Evolutionary conservation across 1,140 invertebrate genomes (phyloP).

Genomic region (Papilio polytes): DNA sequence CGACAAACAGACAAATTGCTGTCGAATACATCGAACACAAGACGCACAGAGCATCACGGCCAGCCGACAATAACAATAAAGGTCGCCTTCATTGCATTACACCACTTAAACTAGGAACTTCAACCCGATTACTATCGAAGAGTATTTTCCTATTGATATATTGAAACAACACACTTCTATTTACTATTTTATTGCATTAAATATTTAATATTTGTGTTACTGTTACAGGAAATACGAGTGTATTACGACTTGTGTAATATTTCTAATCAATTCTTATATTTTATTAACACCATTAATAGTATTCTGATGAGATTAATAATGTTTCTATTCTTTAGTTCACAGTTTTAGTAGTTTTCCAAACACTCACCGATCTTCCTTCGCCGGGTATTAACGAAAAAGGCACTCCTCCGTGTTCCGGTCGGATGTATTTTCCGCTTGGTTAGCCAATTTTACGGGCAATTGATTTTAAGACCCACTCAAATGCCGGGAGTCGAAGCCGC

Average conservation of each 20-base stretch:
- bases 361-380: constrained; percentile 48
- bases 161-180: neutral
- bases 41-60: constrained; percentile 47
- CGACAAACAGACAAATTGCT: neutral
- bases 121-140: neutral
- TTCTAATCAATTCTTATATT: neutral
- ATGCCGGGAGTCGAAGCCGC: constrained; percentile 67
- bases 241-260: neutral
- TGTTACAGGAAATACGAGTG: neutral
- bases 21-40: constrained; percentile 41
- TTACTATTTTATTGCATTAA: too few species aligned
- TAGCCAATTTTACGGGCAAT: constrained; percentile 62
- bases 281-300: neutral
- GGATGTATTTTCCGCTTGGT: constrained; percentile 80
- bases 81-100: constrained; percentile 46
- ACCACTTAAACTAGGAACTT: constrained; percentile 44
- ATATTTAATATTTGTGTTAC: neutral
- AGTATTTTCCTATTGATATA: too few species aligned
- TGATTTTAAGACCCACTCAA: constrained; percentile 46
- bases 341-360: constrained; percentile 39
- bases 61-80: constrained; percentile 59
- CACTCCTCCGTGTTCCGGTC: constrained; percentile 57
- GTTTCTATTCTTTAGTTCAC: neutral
- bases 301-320: neutral
- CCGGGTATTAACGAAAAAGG: constrained; percentile 66